Percentiles rank a stretch among this genome's conserved stretches.
Evolutionary conservation across 2,113 vertebrate genomes (phyloP).

Genomic region (Ptilonorhynchus violaceus): DNA sequence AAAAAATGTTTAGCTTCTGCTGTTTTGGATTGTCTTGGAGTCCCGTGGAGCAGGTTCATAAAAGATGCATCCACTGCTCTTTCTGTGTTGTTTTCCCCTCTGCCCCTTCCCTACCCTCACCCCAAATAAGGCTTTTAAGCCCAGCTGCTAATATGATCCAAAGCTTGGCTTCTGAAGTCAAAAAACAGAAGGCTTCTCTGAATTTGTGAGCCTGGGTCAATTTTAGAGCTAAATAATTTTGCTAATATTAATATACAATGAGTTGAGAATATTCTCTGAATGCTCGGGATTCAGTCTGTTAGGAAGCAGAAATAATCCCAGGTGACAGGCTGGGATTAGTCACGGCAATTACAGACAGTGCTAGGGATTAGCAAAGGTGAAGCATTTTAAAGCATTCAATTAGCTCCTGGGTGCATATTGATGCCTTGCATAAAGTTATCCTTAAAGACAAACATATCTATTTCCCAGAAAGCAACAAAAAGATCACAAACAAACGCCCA

Average conservation of each 20-base stretch:
- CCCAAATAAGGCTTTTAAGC: background rate
- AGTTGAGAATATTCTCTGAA: background rate
- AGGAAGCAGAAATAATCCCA: conserved; percentile 10
- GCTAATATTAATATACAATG: background rate
- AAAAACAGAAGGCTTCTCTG: background rate
- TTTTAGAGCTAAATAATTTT: background rate
- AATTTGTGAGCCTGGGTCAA: background rate
- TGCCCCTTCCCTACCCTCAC: rapidly evolving
- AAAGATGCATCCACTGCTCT: background rate
- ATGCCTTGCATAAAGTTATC: background rate
- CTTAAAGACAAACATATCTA: background rate
- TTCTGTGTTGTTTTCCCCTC: background rate
- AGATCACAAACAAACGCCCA: background rate
- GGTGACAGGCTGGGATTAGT: conserved; percentile 19
- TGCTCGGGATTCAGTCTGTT: background rate
- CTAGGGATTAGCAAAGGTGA: conserved; percentile 17
- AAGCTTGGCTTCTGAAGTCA: background rate
- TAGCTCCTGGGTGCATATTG: background rate
- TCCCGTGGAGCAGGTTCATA: background rate
- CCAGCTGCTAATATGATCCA: background rate
- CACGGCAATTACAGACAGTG: background rate
- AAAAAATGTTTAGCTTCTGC: background rate
- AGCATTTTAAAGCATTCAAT: background rate
- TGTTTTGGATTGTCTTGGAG: background rate
- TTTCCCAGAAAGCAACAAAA: background rate